Evolutionary conservation across 2,113 vertebrate species (phyloP), one percentile per base, ranked within the genome.

Genomic region (Myotis brandtii): DNA sequence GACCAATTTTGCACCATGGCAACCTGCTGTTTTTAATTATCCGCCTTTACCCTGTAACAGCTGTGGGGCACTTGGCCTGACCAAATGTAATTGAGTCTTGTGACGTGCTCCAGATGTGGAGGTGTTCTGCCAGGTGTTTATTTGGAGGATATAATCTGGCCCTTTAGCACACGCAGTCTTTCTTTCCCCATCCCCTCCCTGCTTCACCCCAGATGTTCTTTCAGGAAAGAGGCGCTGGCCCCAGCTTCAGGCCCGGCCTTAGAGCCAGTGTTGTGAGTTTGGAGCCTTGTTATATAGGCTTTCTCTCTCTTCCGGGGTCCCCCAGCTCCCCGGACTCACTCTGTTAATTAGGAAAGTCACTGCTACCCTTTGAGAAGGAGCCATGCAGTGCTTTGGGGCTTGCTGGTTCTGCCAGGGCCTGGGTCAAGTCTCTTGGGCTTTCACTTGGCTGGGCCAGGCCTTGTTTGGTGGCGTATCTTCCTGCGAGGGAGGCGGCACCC

Each of bases 21-120:
- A 99, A 99, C 98, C 94, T 97, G 94, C 98, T 98, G 98, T 96
- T 98, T 98, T 98, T 98, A 98, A 98, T 99, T 98, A 98, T 96
- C 96, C 25, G 90, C 85, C 69, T 79, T 94, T 96, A 92, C 97
- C 82, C 94, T 8, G 0, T 96, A 98, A 97, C 97, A 98, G 93
- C 98, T 98, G 98, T 32, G 72, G 98, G 98, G 98, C 90, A 89
- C 83, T 97, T 76, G 94, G 98, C 97, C 92, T 97, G 98, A 98
- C 95, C 98, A 99, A 98, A 97, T 32, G 23, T 83, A 96, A 98
- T 98, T 98, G 97, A 99, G 98, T 97, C 97, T 95, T 95, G 94
- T 98, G 96, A 97, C 6, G 25, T 96, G 95, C 88, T 98, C 98
- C 97, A 98, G 95, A 97, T 98, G 97, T 95, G 94, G 93, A 88